Conservation (phyloP, 2,888 invertebrate genomes). For the Gortyna flavago region DNA sequence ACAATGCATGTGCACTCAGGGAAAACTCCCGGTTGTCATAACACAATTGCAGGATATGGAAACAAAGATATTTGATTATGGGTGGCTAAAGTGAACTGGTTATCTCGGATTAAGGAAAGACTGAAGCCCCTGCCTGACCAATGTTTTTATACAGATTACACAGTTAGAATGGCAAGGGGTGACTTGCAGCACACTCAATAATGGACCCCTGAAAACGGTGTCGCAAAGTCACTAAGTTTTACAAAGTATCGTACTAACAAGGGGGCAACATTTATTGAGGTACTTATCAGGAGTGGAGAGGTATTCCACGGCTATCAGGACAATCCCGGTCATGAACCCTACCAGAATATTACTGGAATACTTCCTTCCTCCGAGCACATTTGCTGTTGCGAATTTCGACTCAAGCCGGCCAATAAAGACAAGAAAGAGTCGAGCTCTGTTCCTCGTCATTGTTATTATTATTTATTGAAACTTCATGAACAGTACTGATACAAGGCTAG, state of each 20-base stretch:
- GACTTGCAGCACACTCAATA: neutral
- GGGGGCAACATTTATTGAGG: neutral
- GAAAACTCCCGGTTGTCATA: neutral
- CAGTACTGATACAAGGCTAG: no score
- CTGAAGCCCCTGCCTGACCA: neutral
- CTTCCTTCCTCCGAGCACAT: no score
- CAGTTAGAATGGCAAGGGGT: neutral
- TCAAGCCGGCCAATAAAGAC: no score
- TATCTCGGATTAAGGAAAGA: neutral
- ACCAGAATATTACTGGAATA: no score
- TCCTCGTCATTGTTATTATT: neutral
- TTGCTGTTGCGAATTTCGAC: no score
- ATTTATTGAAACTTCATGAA: no score
- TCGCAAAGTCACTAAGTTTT: no score
- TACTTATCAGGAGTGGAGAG: neutral
- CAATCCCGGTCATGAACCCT: no score
- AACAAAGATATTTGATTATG: neutral
- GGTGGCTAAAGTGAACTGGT: no score
- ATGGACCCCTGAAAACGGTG: neutral
- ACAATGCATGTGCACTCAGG: neutral
- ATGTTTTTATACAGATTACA: neutral
- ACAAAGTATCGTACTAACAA: neutral
- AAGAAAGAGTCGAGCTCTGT: no score
- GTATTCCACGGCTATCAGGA: no score
- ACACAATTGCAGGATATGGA: neutral